Base-by-base conservation (phyloP, 2,797 vertebrate species). In the Tachyglossus aculeatus region DNA sequence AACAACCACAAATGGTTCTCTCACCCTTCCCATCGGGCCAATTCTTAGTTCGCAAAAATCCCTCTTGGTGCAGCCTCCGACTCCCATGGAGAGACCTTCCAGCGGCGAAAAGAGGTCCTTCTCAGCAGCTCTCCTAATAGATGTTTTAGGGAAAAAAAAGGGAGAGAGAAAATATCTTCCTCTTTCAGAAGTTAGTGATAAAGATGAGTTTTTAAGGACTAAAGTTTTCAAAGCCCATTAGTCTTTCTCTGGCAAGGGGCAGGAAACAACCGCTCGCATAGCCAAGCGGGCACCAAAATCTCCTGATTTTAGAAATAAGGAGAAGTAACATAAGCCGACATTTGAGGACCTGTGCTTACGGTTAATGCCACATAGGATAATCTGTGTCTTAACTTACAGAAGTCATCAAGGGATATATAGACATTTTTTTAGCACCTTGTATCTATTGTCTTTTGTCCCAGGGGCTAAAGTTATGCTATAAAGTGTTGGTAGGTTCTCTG, bases 391-490 rank as follows among this genome's bases (percentile, higher is more conserved):
- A n/a, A 18, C 58, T 80, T 89, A 82, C 89, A 88, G 83, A 87
- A 82, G 74, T 74, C 81, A 60, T 47, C 74, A 79, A 80, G 85
- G 86, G 85, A 81, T 87, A 86, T n/a, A n/a, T n/a, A n/a, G n/a
- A n/a, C n/a, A n/a, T 48, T n/a, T n/a, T 47, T 55, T 78, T 96
- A 96, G 95, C 95, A 96, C 95, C 95, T 94, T 86, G 72, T 84
- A 68, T 89, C 90, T 67, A 89, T 70, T 68, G 78, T 91, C 85
- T 88, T 84, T 61, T 21, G 81, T 88, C 84, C 82, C 5, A 11
- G 58, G 79, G 21, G 69, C 60, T 66, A 40, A 18, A 71, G 66
- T 72, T n/a, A 84, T 90, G 94, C 95, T 96, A 96, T 93, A 96
- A 94, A 0, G 94, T 95, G 4, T 95, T 95, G 32, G 92, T 95